Conservation (phyloP, 2,797 vertebrate genomes). For the Clangula hyemalis region DNA sequence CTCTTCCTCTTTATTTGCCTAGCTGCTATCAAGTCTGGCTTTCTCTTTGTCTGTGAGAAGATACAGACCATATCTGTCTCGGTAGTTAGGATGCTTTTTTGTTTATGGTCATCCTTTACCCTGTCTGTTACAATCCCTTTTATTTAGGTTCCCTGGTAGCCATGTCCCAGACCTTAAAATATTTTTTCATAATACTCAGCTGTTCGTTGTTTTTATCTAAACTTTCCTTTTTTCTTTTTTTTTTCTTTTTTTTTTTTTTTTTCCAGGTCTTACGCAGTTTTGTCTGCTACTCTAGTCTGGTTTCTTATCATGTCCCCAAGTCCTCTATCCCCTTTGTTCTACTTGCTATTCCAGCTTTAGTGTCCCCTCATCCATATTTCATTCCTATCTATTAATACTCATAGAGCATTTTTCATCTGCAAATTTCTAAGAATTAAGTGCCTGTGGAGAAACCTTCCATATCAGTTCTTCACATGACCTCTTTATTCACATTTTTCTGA, state of each 20-base stretch:
- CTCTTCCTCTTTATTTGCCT: neutral
- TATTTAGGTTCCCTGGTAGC: neutral
- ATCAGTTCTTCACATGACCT: constrained; percentile 12
- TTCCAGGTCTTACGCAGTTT: neutral
- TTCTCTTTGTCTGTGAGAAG: neutral
- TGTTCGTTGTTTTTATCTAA: neutral
- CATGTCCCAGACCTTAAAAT: neutral
- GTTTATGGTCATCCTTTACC: neutral
- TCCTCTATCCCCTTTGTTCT: constrained; percentile 58
- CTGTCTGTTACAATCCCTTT: neutral
- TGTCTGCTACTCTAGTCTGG: neutral
- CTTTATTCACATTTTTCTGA: constrained; percentile 29
- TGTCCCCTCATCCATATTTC: constrained; percentile 66
- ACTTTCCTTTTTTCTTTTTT: neutral
- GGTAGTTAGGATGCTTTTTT: neutral
- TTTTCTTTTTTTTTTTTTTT: neutral
- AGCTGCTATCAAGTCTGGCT: neutral
- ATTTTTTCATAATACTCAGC: neutral
- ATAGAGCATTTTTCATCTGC: constrained; percentile 61
- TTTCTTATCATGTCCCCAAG: constrained; percentile 15
- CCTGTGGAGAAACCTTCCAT: constrained; percentile 38
- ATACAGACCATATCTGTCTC: neutral
- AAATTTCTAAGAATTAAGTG: constrained; percentile 62
- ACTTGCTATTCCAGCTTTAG: constrained; percentile 59
- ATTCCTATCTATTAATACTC: constrained; percentile 65